phyloP scores from a whole-genome alignment of 2,113 vertebrate species.

The Neodon shergylaensis region DNA sequence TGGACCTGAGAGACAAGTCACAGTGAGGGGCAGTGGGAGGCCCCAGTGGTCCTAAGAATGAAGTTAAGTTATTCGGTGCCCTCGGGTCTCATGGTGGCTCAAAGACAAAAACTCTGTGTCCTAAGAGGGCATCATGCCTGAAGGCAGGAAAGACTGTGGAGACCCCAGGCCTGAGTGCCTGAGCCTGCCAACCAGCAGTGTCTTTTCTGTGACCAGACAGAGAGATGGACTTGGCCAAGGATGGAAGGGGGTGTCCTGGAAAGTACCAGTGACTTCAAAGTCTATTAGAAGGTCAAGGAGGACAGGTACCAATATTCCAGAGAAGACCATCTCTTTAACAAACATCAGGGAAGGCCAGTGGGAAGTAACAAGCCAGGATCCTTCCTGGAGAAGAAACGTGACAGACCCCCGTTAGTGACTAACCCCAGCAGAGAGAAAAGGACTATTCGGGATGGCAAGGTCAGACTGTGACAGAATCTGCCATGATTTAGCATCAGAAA shows the following conservation, averaged over 20 bases:
- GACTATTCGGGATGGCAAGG: no score
- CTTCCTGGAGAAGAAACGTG: neutral
- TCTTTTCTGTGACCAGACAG: neutral
- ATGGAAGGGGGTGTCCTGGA: neutral
- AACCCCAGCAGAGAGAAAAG: neutral
- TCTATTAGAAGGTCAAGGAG: neutral
- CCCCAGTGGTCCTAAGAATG: neutral
- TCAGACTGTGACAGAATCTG: neutral
- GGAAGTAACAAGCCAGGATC: neutral
- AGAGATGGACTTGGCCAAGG: neutral
- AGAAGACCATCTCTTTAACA: neutral
- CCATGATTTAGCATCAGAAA: neutral
- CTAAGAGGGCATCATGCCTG: rapidly evolving
- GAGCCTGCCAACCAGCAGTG: no score
- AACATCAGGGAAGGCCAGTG: neutral
- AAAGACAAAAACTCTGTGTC: rapidly evolving
- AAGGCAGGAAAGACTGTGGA: neutral
- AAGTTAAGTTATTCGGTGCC: neutral
- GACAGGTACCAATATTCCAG: neutral
- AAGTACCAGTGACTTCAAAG: neutral
- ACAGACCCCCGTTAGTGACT: neutral
- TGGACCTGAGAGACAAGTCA: neutral
- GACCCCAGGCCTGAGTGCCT: rapidly evolving
- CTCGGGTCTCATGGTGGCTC: neutral
- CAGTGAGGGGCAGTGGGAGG: neutral